These are phyloP conservation scores for Papilio polytes DNA, from an alignment of 1,140 invertebrate species.

Conservation along the genomic window DNA sequence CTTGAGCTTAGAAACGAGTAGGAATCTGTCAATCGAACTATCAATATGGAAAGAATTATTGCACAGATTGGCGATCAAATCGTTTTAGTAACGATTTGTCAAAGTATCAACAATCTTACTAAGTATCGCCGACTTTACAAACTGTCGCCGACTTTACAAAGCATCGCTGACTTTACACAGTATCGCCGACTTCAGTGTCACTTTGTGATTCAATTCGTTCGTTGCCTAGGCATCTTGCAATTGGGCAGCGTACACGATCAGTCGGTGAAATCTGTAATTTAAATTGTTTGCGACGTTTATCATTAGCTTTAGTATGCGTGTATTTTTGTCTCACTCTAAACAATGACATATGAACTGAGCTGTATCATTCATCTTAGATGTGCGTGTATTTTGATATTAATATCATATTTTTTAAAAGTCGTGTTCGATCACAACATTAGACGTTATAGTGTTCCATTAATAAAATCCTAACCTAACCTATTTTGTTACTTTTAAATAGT, in stretches of 20 bases:
- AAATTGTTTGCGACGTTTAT: background rate
- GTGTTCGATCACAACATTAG: background rate
- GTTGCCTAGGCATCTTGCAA: too few species aligned
- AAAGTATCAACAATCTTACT: too few species aligned
- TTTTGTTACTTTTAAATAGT: background rate
- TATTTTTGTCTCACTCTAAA: slow-evolving; percentile 1
- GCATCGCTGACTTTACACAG: too few species aligned
- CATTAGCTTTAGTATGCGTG: background rate
- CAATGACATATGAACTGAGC: slow-evolving; percentile 43
- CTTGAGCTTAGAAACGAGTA: too few species aligned
- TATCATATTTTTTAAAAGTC: background rate
- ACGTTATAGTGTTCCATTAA: background rate
- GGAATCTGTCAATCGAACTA: too few species aligned
- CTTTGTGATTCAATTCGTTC: too few species aligned
- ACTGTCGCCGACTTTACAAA: too few species aligned
- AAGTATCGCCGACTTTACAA: background rate
- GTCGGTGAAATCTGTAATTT: background rate
- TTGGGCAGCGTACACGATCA: too few species aligned
- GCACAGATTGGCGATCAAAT: too few species aligned
- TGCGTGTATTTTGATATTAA: slow-evolving; percentile 9
- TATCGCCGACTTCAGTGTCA: too few species aligned
- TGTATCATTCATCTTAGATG: slow-evolving; percentile 41
- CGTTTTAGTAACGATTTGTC: too few species aligned
- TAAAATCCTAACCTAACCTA: background rate
- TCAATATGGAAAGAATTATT: too few species aligned